These are phyloP conservation scores for Drosophila ercepeae DNA, from an alignment of 1,140 invertebrate genomes.

Conservation along the genomic window DNA sequence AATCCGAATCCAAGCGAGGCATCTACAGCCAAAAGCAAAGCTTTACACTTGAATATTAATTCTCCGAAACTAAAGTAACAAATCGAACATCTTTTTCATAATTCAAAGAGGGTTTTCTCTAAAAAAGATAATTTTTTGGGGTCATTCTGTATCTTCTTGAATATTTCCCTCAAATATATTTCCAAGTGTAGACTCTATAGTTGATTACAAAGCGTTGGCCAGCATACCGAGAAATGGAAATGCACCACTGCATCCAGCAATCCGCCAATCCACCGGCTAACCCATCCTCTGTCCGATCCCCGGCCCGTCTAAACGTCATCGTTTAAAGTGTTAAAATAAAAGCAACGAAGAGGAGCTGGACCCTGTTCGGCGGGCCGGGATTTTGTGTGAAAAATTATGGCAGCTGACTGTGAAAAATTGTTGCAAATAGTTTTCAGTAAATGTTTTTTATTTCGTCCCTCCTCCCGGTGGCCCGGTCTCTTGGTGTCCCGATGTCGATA, in stretches of 20 bases:
- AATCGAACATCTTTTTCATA: too few species aligned
- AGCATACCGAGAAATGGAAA: slow-evolving; percentile 72
- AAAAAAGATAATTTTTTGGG: too few species aligned
- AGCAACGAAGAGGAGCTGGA: slow-evolving; percentile 45
- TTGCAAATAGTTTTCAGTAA: slow-evolving; percentile 80
- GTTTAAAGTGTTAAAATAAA: slow-evolving; percentile 80
- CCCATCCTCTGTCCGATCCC: slow-evolving; percentile 8
- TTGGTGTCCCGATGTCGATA: slow-evolving; percentile 52
- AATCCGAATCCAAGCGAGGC: slow-evolving; percentile 59
- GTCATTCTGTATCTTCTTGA: too few species aligned
- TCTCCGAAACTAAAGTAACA: too few species aligned
- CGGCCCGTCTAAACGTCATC: slow-evolving; percentile 55
- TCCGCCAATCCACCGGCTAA: slow-evolving; percentile 10
- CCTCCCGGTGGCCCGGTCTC: too few species aligned
- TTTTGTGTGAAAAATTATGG: slow-evolving; percentile 79
- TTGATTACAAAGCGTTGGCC: slow-evolving; percentile 71
- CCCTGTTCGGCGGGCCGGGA: slow-evolving; percentile 42
- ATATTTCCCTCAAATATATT: not conserved
- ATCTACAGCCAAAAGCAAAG: slow-evolving; percentile 39
- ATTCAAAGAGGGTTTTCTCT: too few species aligned
- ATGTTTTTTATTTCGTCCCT: slow-evolving; percentile 59
- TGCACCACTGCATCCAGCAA: slow-evolving; percentile 46
- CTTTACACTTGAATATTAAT: slow-evolving; percentile 8
- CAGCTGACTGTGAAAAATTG: slow-evolving; percentile 81
- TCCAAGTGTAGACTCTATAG: slow-evolving; percentile 21